Evolutionary conservation across 2,113 vertebrate species (phyloP).

Genomic region (Albula goreensis): DNA sequence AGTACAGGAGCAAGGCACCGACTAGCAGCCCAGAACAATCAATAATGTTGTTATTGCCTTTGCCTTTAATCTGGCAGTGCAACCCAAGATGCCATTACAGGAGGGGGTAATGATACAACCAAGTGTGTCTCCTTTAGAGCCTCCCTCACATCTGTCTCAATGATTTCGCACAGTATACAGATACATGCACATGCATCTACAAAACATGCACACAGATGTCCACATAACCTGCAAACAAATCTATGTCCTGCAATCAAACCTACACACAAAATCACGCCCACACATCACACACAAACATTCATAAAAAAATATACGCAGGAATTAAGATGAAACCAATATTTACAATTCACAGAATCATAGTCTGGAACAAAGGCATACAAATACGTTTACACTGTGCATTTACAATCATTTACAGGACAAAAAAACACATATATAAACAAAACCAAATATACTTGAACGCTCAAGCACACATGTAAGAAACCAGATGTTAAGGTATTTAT

Average conservation of each 20-base stretch:
- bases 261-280: neutral
- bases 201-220: neutral
- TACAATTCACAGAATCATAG: no score
- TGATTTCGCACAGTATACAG: neutral
- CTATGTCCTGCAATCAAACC: neutral
- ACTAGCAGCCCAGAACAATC: neutral
- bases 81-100: neutral
- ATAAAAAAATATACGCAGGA: neutral
- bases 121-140: neutral
- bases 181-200: neutral
- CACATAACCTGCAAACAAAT: neutral
- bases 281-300: neutral
- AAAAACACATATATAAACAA: neutral
- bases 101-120: neutral
- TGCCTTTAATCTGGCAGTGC: constrained; percentile 6
- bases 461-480: neutral
- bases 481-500: neutral
- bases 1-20: neutral
- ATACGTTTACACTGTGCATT: neutral
- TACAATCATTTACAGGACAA: neutral
- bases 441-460: neutral
- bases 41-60: neutral
- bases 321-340: no score
- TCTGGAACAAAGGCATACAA: no score
- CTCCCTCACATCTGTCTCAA: neutral